Evolutionary conservation across 2,888 invertebrate species (phyloP).

Genomic region (Harmothoe impar): DNA sequence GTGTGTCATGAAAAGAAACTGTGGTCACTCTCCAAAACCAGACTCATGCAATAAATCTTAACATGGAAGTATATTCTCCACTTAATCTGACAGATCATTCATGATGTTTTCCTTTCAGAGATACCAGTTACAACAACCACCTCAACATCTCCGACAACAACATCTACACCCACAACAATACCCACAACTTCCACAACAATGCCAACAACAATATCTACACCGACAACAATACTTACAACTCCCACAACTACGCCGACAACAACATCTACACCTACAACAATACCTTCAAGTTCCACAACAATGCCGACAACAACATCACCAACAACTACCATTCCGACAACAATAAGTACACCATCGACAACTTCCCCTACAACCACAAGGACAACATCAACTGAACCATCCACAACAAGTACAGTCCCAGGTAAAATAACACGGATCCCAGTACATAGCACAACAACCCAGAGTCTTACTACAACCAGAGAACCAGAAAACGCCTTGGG

Average conservation of each 20-base stretch:
- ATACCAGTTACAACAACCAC: background rate
- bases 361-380: background rate
- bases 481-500: background rate
- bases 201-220: no score
- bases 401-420: background rate
- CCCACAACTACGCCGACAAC: background rate
- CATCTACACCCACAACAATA: no score
- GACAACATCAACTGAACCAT: background rate
- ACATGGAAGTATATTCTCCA: background rate
- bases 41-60: background rate
- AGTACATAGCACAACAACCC: background rate
- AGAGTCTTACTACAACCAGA: background rate
- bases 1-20: background rate
- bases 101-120: background rate
- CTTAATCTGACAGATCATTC: background rate
- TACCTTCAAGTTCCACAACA: background rate
- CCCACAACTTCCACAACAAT: background rate
- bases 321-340: background rate
- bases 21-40: background rate
- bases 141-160: background rate
- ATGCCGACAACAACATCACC: background rate
- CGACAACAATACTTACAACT: background rate
- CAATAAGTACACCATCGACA: background rate
- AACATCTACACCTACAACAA: background rate
- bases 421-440: background rate